phyloP scores from a whole-genome alignment of 1,140 invertebrate species.

The Cryptotermes secundus region DNA sequence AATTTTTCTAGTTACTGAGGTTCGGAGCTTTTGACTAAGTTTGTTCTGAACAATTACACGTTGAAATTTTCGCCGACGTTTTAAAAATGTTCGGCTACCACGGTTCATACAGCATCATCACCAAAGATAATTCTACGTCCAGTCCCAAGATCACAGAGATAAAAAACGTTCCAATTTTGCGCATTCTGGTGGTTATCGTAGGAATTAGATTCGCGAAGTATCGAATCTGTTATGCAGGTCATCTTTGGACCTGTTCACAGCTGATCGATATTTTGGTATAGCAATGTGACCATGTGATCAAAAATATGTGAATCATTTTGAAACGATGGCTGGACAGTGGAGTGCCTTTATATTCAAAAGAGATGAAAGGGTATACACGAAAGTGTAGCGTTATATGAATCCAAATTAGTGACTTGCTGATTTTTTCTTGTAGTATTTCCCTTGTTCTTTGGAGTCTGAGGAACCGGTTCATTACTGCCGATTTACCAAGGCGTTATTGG shows the following conservation, averaged over 20 bases:
- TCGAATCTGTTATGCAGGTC: neutral
- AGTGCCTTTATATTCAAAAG: neutral
- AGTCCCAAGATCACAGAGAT: no score
- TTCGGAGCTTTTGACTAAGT: no score
- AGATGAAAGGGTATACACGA: neutral
- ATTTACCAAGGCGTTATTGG: neutral
- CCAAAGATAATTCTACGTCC: no score
- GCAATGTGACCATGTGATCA: constrained; percentile 1
- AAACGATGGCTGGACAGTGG: neutral
- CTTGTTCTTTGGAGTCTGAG: neutral
- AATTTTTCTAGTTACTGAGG: no score
- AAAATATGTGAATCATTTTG: neutral
- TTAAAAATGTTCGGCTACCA: no score
- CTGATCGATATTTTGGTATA: neutral
- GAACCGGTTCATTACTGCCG: neutral
- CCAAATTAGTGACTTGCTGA: neutral
- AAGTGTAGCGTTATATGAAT: neutral
- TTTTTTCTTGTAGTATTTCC: neutral
- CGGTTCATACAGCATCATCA: no score
- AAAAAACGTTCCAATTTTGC: no score
- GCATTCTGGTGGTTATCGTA: neutral
- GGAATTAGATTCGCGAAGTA: neutral
- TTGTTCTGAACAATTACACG: no score
- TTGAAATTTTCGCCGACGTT: no score
- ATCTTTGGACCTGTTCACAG: neutral